Evolutionary conservation across 2,113 vertebrate species (phyloP).

Genomic region (Leptodactylus fuscus): DNA sequence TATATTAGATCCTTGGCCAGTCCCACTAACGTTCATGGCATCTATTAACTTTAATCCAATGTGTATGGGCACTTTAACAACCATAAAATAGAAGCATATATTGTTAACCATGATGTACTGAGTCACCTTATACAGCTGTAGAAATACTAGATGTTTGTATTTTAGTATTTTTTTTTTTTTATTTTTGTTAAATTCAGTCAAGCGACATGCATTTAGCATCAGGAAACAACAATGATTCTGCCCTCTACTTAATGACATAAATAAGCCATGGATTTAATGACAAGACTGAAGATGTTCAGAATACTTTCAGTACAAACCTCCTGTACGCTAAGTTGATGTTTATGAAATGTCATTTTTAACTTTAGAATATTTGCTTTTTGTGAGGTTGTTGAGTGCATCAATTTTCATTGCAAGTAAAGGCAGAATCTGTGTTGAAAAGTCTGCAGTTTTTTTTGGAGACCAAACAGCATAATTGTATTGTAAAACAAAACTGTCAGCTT

Average conservation of each 20-base stretch:
- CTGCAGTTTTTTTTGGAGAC: neutral
- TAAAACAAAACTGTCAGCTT: slow-evolving; percentile 24
- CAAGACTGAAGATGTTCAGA: neutral
- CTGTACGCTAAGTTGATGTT: neutral
- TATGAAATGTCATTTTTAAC: neutral
- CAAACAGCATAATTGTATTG: neutral
- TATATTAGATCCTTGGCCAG: too few relatives aligned
- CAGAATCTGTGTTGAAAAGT: neutral
- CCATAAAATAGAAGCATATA: too few relatives aligned
- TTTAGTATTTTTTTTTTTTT: too few relatives aligned
- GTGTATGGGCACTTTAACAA: too few relatives aligned
- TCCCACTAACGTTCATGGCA: too few relatives aligned
- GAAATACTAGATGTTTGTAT: too few relatives aligned
- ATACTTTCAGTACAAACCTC: neutral
- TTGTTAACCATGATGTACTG: too few relatives aligned
- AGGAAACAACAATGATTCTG: neutral
- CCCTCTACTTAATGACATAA: neutral
- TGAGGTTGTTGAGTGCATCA: neutral
- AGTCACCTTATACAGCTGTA: too few relatives aligned
- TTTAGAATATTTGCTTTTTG: neutral
- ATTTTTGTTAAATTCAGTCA: too few relatives aligned
- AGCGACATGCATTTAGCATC: neutral
- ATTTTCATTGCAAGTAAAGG: slow-evolving; percentile 1
- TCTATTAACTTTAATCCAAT: too few relatives aligned
- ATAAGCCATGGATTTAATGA: neutral